Evolutionary conservation across 2,797 vertebrate genomes (phyloP).

Genomic region (Ceyx erithaca): DNA sequence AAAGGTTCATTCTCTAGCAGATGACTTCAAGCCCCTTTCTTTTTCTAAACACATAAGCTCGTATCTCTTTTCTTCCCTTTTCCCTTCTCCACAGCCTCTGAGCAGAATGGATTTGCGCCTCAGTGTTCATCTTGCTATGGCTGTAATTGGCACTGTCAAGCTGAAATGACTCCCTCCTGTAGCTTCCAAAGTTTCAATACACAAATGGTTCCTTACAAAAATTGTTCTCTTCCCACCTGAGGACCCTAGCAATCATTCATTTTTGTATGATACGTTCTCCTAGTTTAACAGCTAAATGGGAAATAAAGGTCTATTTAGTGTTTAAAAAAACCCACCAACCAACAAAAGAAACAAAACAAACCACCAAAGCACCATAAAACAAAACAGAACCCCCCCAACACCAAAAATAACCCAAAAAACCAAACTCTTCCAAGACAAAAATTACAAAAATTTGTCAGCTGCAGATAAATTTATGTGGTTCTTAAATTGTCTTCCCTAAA

Average conservation of each 20-base stretch:
- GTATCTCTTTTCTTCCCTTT: not conserved
- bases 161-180: not conserved
- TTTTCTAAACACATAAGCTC: not conserved
- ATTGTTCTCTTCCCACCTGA: not conserved
- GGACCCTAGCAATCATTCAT: not conserved
- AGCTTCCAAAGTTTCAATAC: not conserved
- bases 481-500: not conserved
- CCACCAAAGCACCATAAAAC: not conserved
- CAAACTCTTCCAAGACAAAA: fast-evolving
- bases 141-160: conserved; percentile 8
- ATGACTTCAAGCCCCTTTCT: conserved; percentile 12
- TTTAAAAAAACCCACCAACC: not conserved
- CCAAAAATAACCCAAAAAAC: not conserved
- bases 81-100: not conserved
- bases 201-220: conserved; percentile 2
- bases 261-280: not conserved
- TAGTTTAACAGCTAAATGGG: not conserved
- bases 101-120: conserved; percentile 1
- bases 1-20: not conserved
- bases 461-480: not conserved
- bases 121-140: not conserved
- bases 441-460: not conserved
- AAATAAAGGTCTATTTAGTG: not conserved
- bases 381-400: not conserved
- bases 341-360: not conserved